Conservation (phyloP, 2,797 vertebrate species). For the Eutrigla gurnardus region DNA sequence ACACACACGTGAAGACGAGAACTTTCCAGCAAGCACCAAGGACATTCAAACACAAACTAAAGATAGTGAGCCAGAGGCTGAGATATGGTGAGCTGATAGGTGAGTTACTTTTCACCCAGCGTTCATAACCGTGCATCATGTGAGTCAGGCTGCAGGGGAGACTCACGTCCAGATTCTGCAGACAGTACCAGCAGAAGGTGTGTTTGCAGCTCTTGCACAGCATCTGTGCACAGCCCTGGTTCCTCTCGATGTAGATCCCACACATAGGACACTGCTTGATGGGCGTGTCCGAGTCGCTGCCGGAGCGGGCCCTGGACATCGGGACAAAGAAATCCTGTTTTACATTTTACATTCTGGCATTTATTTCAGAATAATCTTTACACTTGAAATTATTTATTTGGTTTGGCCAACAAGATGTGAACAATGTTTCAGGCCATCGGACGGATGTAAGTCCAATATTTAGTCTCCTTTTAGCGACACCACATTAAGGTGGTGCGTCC, state of each 20-base stretch:
- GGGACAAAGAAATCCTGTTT: conserved; percentile 1
- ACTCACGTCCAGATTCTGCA: conserved; percentile 96
- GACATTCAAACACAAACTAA: not conserved
- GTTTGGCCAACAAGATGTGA: not conserved
- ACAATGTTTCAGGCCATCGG: not conserved
- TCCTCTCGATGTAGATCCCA: conserved; percentile 94
- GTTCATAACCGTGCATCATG: not conserved
- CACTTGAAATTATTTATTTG: not conserved
- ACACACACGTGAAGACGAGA: conserved; percentile 1
- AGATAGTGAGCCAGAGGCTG: not conserved
- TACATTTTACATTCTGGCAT: not conserved
- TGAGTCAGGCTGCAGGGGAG: not conserved
- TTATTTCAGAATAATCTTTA: not conserved
- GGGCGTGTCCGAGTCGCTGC: conserved; percentile 81
- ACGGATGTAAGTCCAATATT: too few relatives aligned
- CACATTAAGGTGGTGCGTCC: not conserved
- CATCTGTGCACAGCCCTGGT: conserved; percentile 98
- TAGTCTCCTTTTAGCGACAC: not conserved
- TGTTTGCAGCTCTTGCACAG: conserved; percentile 99
- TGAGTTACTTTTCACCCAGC: not conserved
- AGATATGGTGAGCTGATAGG: not conserved
- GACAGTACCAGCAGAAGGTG: conserved; percentile 98
- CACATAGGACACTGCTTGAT: conserved; percentile 97
- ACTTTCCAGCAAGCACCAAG: not conserved
- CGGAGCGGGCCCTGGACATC: conserved; percentile 78